Evolutionary conservation across 2,797 vertebrate genomes (phyloP).

Genomic region (Falco rusticolus): DNA sequence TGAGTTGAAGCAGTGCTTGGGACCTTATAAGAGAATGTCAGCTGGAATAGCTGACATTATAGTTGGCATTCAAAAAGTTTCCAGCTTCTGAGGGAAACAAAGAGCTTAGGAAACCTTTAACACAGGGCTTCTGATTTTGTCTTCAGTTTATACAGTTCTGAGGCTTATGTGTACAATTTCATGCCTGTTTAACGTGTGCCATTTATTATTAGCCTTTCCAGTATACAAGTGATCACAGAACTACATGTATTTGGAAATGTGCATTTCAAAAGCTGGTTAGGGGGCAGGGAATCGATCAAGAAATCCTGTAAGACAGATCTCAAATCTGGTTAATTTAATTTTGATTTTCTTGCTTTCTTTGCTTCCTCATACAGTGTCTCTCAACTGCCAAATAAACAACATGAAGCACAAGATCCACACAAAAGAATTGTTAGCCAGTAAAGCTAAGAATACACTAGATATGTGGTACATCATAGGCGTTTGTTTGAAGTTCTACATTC

Average conservation of each 20-base stretch:
- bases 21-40: background rate
- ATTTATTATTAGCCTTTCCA: background rate
- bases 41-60: background rate
- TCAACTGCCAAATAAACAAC: constrained; percentile 82
- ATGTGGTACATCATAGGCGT: background rate
- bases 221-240: background rate
- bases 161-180: background rate
- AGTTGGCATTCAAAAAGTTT: background rate
- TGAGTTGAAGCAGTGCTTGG: background rate
- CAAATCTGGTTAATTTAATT: background rate
- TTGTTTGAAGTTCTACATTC: background rate
- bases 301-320: background rate
- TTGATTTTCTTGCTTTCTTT: background rate
- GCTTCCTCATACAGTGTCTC: constrained; percentile 82
- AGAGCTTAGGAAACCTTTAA: background rate
- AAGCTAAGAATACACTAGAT: background rate
- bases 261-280: background rate
- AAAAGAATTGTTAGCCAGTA: constrained; percentile 91
- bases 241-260: background rate
- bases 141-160: background rate
- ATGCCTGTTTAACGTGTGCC: background rate
- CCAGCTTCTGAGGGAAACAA: background rate
- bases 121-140: background rate
- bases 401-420: constrained; percentile 80
- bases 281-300: background rate